phyloP scores from a whole-genome alignment of 2,888 invertebrate genomes.

The Zygothrica quintamaculata region DNA sequence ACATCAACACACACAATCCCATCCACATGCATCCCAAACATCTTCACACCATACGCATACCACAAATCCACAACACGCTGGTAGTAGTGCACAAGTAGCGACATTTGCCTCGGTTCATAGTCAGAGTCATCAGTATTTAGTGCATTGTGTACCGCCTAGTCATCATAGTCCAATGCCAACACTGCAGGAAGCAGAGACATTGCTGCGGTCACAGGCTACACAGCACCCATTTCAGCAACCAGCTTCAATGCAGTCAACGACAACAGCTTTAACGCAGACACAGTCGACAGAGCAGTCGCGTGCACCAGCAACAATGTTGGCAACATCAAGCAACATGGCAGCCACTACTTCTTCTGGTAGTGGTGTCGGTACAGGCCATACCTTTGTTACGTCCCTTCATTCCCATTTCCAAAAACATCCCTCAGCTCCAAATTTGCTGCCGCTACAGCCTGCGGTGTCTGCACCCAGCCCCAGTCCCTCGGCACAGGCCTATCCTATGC shows the following conservation, averaged over 20 bases:
- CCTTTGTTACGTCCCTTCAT: conserved; percentile 69
- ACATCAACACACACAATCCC: conserved; percentile 30
- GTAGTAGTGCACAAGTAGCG: conserved; percentile 82
- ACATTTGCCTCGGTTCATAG: conserved; percentile 80
- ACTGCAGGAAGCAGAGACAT: conserved; percentile 78
- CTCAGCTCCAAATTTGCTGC: conserved; percentile 81
- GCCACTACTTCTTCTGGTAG: conserved; percentile 45
- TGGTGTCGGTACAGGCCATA: conserved; percentile 35
- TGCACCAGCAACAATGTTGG: conserved; percentile 6
- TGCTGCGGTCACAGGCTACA: conserved; percentile 66
- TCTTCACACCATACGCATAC: conserved; percentile 32
- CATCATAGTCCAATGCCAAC: conserved; percentile 82
- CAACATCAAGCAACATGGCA: conserved; percentile 23
- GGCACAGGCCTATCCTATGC: conserved; percentile 77
- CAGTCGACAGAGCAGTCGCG: conserved; percentile 26
- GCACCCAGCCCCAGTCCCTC: conserved; percentile 81
- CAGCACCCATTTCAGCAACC: conserved; percentile 54
- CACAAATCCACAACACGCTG: conserved; percentile 54
- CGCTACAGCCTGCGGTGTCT: conserved; percentile 66
- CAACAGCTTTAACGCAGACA: conserved; percentile 27
- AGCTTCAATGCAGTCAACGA: conserved; percentile 35
- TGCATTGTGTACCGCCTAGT: conserved; percentile 82
- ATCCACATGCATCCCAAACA: conserved; percentile 31
- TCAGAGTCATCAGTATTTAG: conserved; percentile 83
- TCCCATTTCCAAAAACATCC: conserved; percentile 83